Evolutionary conservation across 2,888 invertebrate genomes (phyloP).

Genomic region (Aleiodes alternator): DNA sequence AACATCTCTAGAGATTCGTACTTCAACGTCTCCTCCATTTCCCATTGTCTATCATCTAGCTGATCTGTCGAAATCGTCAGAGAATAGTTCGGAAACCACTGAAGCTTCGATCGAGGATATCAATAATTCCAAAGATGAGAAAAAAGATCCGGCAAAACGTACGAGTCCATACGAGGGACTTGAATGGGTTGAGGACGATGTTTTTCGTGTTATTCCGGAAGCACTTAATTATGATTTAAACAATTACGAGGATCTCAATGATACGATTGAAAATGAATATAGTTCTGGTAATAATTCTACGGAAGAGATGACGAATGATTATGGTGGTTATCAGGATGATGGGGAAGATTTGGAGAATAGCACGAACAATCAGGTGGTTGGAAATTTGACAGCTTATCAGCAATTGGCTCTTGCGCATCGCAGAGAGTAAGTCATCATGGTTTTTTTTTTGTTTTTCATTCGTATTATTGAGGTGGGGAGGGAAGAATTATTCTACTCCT

Average conservation of each 20-base stretch:
- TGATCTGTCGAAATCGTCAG: conserved; percentile 37
- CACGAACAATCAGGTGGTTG: conserved; percentile 24
- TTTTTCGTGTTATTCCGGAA: conserved; percentile 71
- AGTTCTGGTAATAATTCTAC: conserved; percentile 42
- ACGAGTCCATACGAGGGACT: conserved; percentile 68
- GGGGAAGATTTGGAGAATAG: conserved; percentile 33
- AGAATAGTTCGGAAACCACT: background rate
- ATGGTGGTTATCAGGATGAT: conserved; percentile 13
- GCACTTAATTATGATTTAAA: conserved; percentile 61
- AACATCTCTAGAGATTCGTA: background rate
- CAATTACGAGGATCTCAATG: conserved; percentile 47
- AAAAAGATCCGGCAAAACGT: no score
- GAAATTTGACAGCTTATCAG: conserved; percentile 65
- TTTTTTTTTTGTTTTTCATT: conserved; percentile 14
- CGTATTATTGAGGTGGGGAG: background rate
- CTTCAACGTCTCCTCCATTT: conserved; percentile 19
- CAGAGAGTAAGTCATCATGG: conserved; percentile 63
- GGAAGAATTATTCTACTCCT: background rate
- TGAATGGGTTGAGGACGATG: conserved; percentile 72
- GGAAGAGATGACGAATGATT: conserved; percentile 30
- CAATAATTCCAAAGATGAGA: background rate
- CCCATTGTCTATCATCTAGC: conserved; percentile 30
- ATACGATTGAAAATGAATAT: conserved; percentile 63
- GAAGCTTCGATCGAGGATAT: background rate
- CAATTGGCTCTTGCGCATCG: conserved; percentile 66